Percentiles rank a stretch among this genome's conserved stretches.
phyloP scores from a whole-genome alignment of 2,113 vertebrate species.

The Sitta europaea region DNA sequence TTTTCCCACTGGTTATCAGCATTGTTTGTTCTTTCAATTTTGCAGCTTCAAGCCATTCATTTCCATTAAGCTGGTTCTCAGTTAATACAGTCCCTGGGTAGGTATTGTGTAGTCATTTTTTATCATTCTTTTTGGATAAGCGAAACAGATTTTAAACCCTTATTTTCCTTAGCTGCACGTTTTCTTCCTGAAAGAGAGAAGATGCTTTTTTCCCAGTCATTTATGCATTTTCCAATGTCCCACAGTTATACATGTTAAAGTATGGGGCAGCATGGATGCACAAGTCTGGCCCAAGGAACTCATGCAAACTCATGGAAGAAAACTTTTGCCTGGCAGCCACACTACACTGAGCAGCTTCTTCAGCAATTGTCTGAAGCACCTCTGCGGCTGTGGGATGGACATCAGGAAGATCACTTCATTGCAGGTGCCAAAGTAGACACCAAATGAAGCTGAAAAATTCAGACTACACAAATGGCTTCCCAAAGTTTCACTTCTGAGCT shows the following conservation, averaged over 20 bases:
- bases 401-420: not conserved
- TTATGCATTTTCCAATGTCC: not conserved
- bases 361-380: not conserved
- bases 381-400: not conserved
- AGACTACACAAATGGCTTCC: not conserved
- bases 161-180: accelerated
- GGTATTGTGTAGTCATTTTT: not conserved
- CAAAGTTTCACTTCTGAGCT: not conserved
- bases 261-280: not conserved
- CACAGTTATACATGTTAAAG: not conserved
- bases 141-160: not conserved
- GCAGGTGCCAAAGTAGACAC: not conserved
- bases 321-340: accelerated
- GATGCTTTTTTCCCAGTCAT: not conserved
- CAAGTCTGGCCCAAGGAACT: not conserved
- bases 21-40: not conserved
- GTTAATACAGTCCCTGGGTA: not conserved
- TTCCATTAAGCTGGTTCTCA: not conserved
- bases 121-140: not conserved
- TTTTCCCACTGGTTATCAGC: not conserved
- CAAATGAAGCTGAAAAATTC: not conserved
- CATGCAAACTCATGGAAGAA: not conserved
- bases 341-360: not conserved
- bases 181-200: not conserved
- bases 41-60: not conserved